Base-by-base conservation (phyloP, 2,888 invertebrate genomes). In the Pyralis farinalis region DNA sequence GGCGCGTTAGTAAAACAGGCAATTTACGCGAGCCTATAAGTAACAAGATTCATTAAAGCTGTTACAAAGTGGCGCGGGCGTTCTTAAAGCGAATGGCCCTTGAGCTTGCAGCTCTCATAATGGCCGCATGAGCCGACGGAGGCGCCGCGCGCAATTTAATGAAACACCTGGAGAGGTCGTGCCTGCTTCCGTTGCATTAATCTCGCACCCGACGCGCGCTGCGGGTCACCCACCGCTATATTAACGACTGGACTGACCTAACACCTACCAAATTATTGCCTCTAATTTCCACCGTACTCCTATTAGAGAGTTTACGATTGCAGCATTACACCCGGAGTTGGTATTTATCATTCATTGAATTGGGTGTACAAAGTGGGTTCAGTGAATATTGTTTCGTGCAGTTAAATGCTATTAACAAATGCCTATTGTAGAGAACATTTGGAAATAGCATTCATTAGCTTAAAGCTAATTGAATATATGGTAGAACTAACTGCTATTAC, bases 31-130 rank as follows among this genome's bases (percentile, higher is more conserved):
- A 75, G 80, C 84, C 84, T 86, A 85, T 86, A 85, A 88, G 87
- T 86, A 87, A 86, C 86, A 78, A 84, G 85, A 86, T 88, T 88
- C 85, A 87, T 88, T 88, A 88, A 83, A 77, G 78, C 73, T 70
- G 83, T 86, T 86, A 87, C 87, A 87, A 86, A 88, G 87, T 88
- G 80, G 84, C 81, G 75, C 82, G 67, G 77, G 73, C 83, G 84
- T 84, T 86, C 87, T 87, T 87, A 84, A 84, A 87, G 85, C 83
- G 86, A 87, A 87, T 87, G 84, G 85, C 86, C 74, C 86, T 87
- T 77, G 76, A 87, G 86, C 77, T 80, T 79, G 83, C 85, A 81
- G 78, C 83, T 64, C 76, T 84, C 85, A 85, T 87, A 87, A 88
- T 83, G 81, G 79, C 70, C 77, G 77, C 80, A 76, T 76, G 80